Evolutionary conservation across 2,797 vertebrate genomes (phyloP).

Genomic region (Schizothorax lantsangensis): DNA sequence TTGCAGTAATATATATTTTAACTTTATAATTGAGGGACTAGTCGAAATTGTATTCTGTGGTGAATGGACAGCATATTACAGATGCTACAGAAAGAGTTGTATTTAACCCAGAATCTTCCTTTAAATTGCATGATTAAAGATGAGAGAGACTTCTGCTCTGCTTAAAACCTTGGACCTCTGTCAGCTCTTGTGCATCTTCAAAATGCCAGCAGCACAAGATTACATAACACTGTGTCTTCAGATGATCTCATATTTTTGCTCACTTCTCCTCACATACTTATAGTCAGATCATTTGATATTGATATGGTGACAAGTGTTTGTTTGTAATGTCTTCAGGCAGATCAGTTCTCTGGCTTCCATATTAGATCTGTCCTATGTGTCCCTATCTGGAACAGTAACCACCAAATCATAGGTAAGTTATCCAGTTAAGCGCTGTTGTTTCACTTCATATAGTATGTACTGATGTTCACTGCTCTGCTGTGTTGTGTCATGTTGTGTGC

Average conservation of each 20-base stretch:
- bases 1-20: not conserved
- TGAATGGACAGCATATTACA: not conserved
- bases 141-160: constrained; percentile 46
- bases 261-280: constrained; percentile 2
- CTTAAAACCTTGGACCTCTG: constrained; percentile 50
- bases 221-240: constrained; percentile 51
- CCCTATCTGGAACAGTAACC: constrained; percentile 98
- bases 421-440: not conserved
- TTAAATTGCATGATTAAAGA: constrained; percentile 30
- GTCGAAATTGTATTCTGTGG: not conserved
- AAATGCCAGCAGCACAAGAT: constrained; percentile 39
- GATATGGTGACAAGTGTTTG: constrained; percentile 39
- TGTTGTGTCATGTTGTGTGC: not conserved
- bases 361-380: constrained; percentile 98
- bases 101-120: constrained; percentile 7
- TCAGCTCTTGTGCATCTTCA: constrained; percentile 31
- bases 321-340: constrained; percentile 80
- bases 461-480: not conserved
- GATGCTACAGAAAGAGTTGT: not conserved
- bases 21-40: not conserved
- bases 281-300: constrained; percentile 25
- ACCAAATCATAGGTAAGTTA: constrained; percentile 97
- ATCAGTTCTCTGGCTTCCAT: constrained; percentile 98
- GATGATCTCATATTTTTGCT: not conserved
- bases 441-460: not conserved